phyloP scores from a whole-genome alignment of 2,113 vertebrate genomes.

The Chaenocephalus aceratus region DNA sequence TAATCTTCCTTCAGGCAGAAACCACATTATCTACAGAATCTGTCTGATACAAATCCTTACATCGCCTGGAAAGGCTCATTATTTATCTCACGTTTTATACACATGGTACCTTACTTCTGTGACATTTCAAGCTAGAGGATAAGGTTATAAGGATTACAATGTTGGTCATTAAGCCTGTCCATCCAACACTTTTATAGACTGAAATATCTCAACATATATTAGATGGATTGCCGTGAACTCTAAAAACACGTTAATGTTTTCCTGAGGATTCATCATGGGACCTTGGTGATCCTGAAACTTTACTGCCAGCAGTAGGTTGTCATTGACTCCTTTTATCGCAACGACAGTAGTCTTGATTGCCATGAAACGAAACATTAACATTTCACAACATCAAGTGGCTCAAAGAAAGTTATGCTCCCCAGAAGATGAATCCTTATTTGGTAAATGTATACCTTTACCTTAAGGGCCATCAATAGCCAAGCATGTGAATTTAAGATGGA shows the following conservation, averaged over 20 bases:
- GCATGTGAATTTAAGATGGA: not conserved
- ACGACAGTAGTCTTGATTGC: not conserved
- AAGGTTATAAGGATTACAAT: too few species aligned
- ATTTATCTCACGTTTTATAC: not conserved
- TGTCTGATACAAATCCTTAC: not conserved
- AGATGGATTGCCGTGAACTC: not conserved
- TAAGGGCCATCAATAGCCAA: too few species aligned
- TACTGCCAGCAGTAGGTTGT: not conserved
- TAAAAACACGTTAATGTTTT: not conserved
- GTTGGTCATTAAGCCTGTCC: too few species aligned
- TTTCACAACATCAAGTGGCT: not conserved
- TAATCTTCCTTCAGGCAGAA: conserved; percentile 7
- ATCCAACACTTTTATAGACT: not conserved
- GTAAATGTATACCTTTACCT: not conserved
- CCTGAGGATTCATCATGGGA: not conserved
- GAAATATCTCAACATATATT: not conserved
- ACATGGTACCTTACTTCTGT: not conserved
- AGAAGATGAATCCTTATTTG: not conserved
- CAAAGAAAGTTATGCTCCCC: not conserved
- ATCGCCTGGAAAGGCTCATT: not conserved
- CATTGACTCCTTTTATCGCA: not conserved
- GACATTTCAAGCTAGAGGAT: not conserved
- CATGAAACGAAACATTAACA: not conserved
- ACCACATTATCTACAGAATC: not conserved
- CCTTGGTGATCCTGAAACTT: not conserved